Evolutionary conservation across 2,888 invertebrate genomes (phyloP), one percentile per base, ranked within the genome.

Genomic region (Linyphia triangularis): DNA sequence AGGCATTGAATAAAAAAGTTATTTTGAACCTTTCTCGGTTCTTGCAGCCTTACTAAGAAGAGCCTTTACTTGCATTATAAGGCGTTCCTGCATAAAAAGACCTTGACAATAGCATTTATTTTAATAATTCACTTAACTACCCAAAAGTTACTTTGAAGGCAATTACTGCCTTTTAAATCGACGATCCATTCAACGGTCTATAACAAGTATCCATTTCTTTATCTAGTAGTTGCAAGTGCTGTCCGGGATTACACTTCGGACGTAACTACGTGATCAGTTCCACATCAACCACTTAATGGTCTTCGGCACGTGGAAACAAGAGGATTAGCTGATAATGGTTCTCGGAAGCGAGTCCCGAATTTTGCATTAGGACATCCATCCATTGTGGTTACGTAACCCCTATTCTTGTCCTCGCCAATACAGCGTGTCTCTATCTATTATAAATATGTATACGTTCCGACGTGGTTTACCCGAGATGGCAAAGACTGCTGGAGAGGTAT

Each of bases 261-360:
- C 37, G 37, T 22, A n/a, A 40, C 37, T 73, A 73, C 73, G 73
- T 73, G 73, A 73, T 73, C 59, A 19, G 57, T 73, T 30, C 51
- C 57, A 30, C 73, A 57, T 33, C 33, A 57, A 57, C 33, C 57
- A 73, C 73, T 73, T 73, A 73, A 73, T 73, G 73, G 51, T 19
- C 6, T 19, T 6, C 59, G 30, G 59, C 28, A 73, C 73, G 73
- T 73, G 73, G 73, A 5, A 28, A 6, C 57, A 30, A 51, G 73
- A 30, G 73, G 73, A 73, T 73, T 73, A 73, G 57, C 73, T 30
- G 73, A 73, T 73, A 73, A 73, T 73, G 73, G 73, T 19, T 33
- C 13, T 26, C 4, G 57, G 73, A 16, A 73, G 73, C 51, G 10
- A 57, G 73, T 30, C 30, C 59, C 30, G 73, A 73, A 73, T 73